A percentile compares a stretch with the other conserved stretches of the same genome.
Evolutionary conservation across 2,113 vertebrate genomes (phyloP).

Genomic region (Eclectus roratus): DNA sequence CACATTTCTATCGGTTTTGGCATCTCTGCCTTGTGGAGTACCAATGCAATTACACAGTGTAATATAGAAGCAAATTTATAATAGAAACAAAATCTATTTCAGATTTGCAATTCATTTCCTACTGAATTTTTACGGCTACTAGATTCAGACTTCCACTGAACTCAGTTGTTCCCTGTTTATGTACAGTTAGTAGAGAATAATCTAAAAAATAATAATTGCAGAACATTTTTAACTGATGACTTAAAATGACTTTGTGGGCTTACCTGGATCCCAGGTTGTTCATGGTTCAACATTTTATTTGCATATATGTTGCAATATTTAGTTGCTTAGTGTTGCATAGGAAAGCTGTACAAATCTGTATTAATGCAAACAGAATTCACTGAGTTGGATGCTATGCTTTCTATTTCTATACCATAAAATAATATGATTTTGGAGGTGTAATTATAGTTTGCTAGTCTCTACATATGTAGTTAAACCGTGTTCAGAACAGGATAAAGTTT

Average conservation of each 20-base stretch:
- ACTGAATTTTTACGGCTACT: neutral
- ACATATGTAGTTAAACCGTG: neutral
- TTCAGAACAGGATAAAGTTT: neutral
- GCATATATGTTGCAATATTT: neutral
- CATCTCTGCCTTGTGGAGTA: neutral
- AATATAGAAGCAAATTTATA: neutral
- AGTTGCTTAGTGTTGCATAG: neutral
- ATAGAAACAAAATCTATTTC: neutral
- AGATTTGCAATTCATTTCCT: neutral
- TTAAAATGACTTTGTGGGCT: neutral
- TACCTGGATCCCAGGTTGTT: neutral
- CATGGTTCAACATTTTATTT: neutral
- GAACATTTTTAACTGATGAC: neutral
- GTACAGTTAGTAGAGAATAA: neutral
- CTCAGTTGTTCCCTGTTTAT: neutral
- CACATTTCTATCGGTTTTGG: neutral
- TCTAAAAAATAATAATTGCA: neutral
- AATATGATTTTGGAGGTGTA: neutral
- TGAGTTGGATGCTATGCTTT: neutral
- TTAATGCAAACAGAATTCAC: neutral
- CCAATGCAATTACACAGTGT: neutral
- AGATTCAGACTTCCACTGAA: neutral
- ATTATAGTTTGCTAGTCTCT: neutral
- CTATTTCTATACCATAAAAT: neutral
- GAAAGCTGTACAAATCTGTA: neutral